Evolutionary conservation across 2,113 vertebrate genomes (phyloP), one percentile per base, ranked within the genome.

Genomic region (Emydura subglobosa): DNA sequence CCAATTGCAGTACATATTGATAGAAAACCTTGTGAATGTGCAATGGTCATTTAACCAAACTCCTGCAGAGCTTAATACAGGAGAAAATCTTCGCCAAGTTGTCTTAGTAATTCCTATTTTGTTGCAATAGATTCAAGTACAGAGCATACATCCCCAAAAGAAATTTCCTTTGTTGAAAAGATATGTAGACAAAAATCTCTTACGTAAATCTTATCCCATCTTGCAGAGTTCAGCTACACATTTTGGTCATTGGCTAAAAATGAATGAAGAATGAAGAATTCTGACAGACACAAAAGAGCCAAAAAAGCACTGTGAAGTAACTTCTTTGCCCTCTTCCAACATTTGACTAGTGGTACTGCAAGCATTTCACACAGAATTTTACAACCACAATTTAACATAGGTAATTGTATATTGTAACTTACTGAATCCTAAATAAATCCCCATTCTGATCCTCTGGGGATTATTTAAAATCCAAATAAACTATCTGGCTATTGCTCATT

Each of bases 401-500:
- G 96, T 95, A 96, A 92, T 68, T 89, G 47, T 54, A 61, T 21
- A 27, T 79, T 84, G 27, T 92, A 96, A 96, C 65, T 91, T 93
- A 79, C 39, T n/a, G 65, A 94, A 87, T 96, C 65, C 90, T 90
- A 95, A 95, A 97, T 84, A 94, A 97, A 95, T 94, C 82, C 78
- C 16, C 53, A 88, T 96, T 94, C 92, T 96, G 91, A 96, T 96
- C 83, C 89, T 94, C 88, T 94, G 53, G 91, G 90, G 94, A 97
- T 96, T 97, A 96, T 79, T 96, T 92, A 95, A 97, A 97, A 96
- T 96, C 93, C 94, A 97, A 93, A 98, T 92, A 96, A 97, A 93
- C 97, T 97, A 97, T 97, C 96, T 97, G 95, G 92, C 88, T 96
- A 95, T 96, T 95, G 95, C 65, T 93, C 93, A 96, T 96, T 85